Evolutionary conservation across 2,888 invertebrate species (phyloP), one percentile per base, ranked within the genome.

Genomic region (Lumbricus terrestris): DNA sequence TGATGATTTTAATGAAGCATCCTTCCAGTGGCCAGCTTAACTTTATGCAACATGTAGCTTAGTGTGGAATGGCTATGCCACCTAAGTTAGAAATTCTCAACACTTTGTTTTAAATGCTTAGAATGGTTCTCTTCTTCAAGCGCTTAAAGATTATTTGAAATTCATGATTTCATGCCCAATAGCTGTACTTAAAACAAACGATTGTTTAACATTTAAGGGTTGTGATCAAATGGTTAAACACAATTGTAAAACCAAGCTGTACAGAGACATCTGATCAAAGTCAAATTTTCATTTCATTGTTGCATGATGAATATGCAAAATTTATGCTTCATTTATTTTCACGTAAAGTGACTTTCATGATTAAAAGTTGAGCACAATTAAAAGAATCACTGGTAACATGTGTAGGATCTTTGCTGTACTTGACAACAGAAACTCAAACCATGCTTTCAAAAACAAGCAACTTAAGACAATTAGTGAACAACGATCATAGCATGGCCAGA

Each of bases 341-440:
- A 69, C 11, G n/a, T n/a, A 69, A 69, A 69, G 69, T 69, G 69
- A n/a, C 69, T 69, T 69, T 69, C 69, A 29, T 69, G 69, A n/a
- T 2, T n/a, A 29, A 69, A 69, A 69, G 69, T n/a, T 85, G 29
- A n/a, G 38, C 33, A n/a, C 34, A 69, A 69, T 69, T 35, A 69
- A 89, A 47, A 88, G 35, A 4, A 88, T 5, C 88, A 88, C n/a
- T n/a, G n/a, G 15, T 23, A 15, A 47, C 3, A 47, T 23, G 0
- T n/a, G 69, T n/a, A n/a, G 69, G 69, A 69, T 69, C 69, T 69
- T 54, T 69, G 69, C 69, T 69, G 69, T 69, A n/a, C 69, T 69
- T 69, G 69, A 69, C 69, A 69, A 69, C 69, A 69, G n/a, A 69
- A 69, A 69, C n/a, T 69, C 69, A 69, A 69, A 69, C n/a, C 69